These are phyloP conservation scores for Periophthalmus magnuspinnatus DNA, from an alignment of 2,797 vertebrate genomes.

Conservation along the genomic window DNA sequence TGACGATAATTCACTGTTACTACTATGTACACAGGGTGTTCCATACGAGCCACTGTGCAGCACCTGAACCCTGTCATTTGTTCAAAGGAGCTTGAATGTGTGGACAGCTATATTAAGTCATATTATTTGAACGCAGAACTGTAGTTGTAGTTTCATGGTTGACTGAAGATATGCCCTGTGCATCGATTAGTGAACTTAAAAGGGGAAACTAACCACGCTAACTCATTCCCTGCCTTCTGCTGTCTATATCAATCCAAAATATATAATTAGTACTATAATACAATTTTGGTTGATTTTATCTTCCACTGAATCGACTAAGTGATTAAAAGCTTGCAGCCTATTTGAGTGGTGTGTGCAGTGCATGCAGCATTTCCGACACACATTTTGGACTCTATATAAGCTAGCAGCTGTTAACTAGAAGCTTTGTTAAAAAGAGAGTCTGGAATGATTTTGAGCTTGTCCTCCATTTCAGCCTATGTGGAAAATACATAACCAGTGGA, in stretches of 20 bases:
- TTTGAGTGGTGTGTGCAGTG: too few relatives aligned
- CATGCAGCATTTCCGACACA: too few relatives aligned
- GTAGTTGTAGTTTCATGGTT: neutral
- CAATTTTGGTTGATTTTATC: neutral
- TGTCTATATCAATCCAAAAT: neutral
- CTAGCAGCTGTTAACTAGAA: too few relatives aligned
- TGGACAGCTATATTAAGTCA: constrained; percentile 32
- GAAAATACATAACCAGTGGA: neutral
- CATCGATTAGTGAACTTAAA: neutral
- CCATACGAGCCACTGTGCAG: constrained; percentile 8
- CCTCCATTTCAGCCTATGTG: neutral
- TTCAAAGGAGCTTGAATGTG: constrained; percentile 20
- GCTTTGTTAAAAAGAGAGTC: too few relatives aligned
- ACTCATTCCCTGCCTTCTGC: neutral
- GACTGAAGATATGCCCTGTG: neutral
- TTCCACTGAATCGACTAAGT: too few relatives aligned
- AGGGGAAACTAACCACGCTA: neutral
- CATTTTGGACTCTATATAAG: too few relatives aligned
- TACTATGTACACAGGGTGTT: constrained; percentile 16
- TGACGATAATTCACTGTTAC: constrained; percentile 43
- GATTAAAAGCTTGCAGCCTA: too few relatives aligned
- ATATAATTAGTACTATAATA: neutral
- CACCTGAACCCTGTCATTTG: constrained; percentile 13
- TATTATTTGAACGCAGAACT: constrained; percentile 12
- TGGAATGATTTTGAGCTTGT: neutral